A percentile compares a stretch with the other conserved stretches of the same genome.
These are phyloP conservation scores for Bucco capensis DNA, from an alignment of 2,113 vertebrate genomes.

Conservation along the genomic window DNA sequence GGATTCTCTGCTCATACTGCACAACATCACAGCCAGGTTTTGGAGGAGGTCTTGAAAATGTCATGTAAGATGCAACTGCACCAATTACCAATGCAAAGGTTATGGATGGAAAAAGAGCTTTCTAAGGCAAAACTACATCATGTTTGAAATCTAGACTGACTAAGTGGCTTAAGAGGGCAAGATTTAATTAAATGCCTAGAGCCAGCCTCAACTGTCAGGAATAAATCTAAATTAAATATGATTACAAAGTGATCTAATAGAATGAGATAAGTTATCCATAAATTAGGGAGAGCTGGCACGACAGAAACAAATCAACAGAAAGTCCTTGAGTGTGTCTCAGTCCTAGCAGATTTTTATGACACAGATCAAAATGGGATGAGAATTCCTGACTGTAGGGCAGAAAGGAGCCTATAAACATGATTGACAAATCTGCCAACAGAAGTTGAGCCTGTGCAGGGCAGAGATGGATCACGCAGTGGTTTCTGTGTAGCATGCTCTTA, in stretches of 20 bases:
- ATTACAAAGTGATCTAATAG: slow-evolving; percentile 67
- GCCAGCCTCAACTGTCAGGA: slow-evolving; percentile 52
- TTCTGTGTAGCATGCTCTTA: not conserved
- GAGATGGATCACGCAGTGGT: not conserved
- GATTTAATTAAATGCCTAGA: slow-evolving; percentile 70
- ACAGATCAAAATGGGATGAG: slow-evolving; percentile 53
- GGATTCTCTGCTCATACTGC: fast-evolving
- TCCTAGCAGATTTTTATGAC: slow-evolving; percentile 38
- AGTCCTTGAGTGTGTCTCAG: slow-evolving; percentile 40
- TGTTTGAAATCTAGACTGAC: slow-evolving; percentile 46
- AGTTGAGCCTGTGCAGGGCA: slow-evolving; percentile 1
- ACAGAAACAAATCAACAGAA: slow-evolving; percentile 51
- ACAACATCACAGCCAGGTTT: not conserved
- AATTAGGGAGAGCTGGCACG: slow-evolving; percentile 24
- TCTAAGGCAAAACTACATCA: slow-evolving; percentile 31
- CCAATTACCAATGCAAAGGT: slow-evolving; percentile 33
- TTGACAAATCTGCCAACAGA: slow-evolving; percentile 57
- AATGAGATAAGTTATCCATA: slow-evolving; percentile 64
- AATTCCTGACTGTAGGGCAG: slow-evolving; percentile 3
- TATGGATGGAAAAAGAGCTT: not conserved
- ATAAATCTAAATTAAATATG: slow-evolving; percentile 75
- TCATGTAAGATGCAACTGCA: not conserved
- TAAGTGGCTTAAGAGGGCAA: slow-evolving; percentile 62
- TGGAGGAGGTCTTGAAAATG: not conserved
- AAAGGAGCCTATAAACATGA: slow-evolving; percentile 46